Conservation (phyloP, 2,113 vertebrate species). For the Oryzias curvinotus region DNA sequence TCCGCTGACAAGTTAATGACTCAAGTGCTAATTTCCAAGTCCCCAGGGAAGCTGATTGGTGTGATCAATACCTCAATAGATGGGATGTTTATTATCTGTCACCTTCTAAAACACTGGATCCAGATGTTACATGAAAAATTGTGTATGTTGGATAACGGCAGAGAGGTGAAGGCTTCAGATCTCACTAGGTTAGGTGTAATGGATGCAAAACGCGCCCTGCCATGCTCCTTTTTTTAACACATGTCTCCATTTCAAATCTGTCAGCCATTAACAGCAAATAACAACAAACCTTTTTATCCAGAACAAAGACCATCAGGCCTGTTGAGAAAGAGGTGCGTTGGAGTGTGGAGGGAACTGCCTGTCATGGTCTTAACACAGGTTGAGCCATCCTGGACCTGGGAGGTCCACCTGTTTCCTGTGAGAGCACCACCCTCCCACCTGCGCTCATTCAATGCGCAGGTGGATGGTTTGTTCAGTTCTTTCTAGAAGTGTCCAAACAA, state of each 20-base stretch:
- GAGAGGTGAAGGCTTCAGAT: neutral
- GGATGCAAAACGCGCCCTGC: neutral
- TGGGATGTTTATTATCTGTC: constrained; percentile 1
- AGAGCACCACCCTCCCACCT: neutral
- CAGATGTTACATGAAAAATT: neutral
- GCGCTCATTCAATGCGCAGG: neutral
- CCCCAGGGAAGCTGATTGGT: constrained; percentile 7
- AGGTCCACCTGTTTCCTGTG: constrained; percentile 6
- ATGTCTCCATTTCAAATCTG: constrained; percentile 56
- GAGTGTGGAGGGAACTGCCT: constrained; percentile 48
- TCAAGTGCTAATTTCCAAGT: constrained; percentile 14
- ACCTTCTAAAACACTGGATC: constrained; percentile 1
- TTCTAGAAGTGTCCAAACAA: too few relatives aligned
- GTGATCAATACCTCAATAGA: constrained; percentile 21
- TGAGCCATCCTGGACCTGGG: constrained; percentile 23
- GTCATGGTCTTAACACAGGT: constrained; percentile 42
- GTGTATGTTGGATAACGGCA: neutral
- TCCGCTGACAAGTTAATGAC: constrained; percentile 33
- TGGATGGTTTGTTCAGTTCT: neutral
- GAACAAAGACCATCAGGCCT: constrained; percentile 41
- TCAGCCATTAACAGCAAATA: constrained; percentile 81
- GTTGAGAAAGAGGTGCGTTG: constrained; percentile 69
- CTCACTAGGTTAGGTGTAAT: neutral
- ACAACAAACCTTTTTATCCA: constrained; percentile 74
- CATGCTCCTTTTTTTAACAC: constrained; percentile 19